Evolutionary conservation across 1,140 invertebrate genomes (phyloP).

Genomic region (Pissodes strobi): DNA sequence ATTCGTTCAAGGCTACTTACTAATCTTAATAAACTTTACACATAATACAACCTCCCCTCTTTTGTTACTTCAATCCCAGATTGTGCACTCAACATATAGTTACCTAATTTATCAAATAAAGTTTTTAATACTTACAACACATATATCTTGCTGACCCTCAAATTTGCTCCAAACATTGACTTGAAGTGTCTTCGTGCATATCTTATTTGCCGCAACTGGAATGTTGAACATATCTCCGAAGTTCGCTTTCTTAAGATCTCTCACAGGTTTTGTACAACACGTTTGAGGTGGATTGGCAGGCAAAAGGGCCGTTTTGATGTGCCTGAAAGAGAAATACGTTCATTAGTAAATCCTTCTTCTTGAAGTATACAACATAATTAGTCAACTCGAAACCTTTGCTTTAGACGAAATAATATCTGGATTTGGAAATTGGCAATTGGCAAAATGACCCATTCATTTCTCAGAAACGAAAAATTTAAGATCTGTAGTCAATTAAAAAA

Average conservation of each 20-base stretch:
- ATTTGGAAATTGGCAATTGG: no score
- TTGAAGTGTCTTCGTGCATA: slow-evolving; percentile 86
- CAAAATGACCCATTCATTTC: no score
- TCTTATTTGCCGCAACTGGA: slow-evolving; percentile 72
- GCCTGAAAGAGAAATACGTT: slow-evolving; percentile 61
- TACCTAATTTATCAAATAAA: no score
- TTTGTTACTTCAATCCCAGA: no score
- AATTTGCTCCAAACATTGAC: slow-evolving; percentile 79
- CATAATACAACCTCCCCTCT: no score
- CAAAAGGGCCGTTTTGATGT: slow-evolving; percentile 78
- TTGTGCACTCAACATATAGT: no score
- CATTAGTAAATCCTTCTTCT: background rate
- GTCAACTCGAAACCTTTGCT: background rate
- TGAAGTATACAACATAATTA: background rate
- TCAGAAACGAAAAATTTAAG: no score
- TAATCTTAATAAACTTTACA: no score
- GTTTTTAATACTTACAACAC: slow-evolving; percentile 79
- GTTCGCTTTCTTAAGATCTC: slow-evolving; percentile 76
- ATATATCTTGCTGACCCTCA: slow-evolving; percentile 72
- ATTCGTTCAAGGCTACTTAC: no score
- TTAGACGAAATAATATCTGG: no score
- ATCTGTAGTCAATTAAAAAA: no score
- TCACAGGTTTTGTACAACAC: slow-evolving; percentile 73
- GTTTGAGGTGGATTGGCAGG: slow-evolving; percentile 67
- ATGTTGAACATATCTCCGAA: slow-evolving; percentile 82